phyloP scores from a whole-genome alignment of 2,888 invertebrate genomes.

The Alsophila aescularia region DNA sequence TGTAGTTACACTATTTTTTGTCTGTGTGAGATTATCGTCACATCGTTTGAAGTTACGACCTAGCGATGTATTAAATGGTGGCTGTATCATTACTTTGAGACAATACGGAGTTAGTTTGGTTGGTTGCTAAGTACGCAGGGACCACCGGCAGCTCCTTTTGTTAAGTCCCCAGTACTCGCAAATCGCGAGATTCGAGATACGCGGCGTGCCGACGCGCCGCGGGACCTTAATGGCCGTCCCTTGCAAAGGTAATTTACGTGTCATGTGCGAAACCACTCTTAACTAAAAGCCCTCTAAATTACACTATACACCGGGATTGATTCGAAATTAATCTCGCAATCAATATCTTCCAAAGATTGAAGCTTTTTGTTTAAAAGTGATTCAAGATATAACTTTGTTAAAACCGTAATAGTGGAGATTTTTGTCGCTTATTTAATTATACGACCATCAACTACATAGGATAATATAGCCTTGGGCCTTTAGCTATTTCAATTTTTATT shows the following conservation, averaged over 20 bases:
- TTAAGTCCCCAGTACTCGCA: constrained; percentile 73
- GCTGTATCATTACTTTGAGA: constrained; percentile 43
- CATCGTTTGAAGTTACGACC: constrained; percentile 34
- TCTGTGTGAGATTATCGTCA: constrained; percentile 34
- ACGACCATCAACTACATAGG: neutral
- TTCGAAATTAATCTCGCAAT: constrained; percentile 75
- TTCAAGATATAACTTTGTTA: constrained; percentile 14
- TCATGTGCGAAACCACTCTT: constrained; percentile 81
- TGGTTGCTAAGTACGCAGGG: constrained; percentile 60
- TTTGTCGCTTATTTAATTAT: constrained; percentile 13
- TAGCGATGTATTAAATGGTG: constrained; percentile 7
- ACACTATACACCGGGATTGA: constrained; percentile 76
- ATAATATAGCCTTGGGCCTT: neutral
- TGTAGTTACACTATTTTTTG: constrained; percentile 52
- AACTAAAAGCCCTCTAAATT: constrained; percentile 82
- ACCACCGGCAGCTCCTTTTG: constrained; percentile 80
- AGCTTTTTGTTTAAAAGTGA: constrained; percentile 49
- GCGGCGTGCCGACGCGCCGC: constrained; percentile 75
- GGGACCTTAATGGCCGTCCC: constrained; percentile 77
- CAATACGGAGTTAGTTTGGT: constrained; percentile 61
- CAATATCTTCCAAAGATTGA: constrained; percentile 55
- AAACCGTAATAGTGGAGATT: constrained; percentile 36
- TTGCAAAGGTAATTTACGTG: constrained; percentile 79
- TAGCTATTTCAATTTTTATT: constrained; percentile 8
- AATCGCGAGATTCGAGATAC: constrained; percentile 80